These are phyloP conservation scores for Penaeus monodon DNA, from an alignment of 2,888 invertebrate genomes.

Conservation along the genomic window DNA sequence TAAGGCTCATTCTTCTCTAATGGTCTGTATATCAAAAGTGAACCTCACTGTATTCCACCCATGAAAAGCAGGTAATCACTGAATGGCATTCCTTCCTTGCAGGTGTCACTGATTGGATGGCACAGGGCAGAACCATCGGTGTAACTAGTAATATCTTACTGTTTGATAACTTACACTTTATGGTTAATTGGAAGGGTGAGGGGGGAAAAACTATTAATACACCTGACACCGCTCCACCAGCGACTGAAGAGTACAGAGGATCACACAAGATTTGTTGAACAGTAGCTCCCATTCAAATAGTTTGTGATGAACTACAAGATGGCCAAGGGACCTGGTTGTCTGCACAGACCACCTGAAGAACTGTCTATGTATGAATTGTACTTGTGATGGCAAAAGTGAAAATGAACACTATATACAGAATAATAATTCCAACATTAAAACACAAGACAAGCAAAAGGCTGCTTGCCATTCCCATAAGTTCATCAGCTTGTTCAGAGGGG, in stretches of 20 bases:
- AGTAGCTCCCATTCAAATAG: conserved; percentile 23
- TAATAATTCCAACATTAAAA: conserved; percentile 44
- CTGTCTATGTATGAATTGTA: conserved; percentile 43
- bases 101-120: conserved; percentile 34
- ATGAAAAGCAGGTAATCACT: conserved; percentile 23
- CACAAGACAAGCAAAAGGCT: conserved; percentile 35
- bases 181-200: conserved; percentile 32
- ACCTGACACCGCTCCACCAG: conserved; percentile 40
- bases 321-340: conserved; percentile 32
- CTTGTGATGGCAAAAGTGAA: conserved; percentile 46
- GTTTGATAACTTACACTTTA: conserved; percentile 26
- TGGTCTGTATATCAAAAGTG: conserved; percentile 5
- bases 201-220: conserved; percentile 30
- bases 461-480: conserved; percentile 37
- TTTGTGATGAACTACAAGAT: conserved; percentile 39
- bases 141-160: conserved; percentile 25
- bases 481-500: conserved; percentile 39
- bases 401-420: conserved; percentile 52
- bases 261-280: conserved; percentile 37
- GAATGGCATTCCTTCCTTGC: conserved; percentile 27
- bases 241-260: conserved; percentile 29
- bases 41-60: conserved; percentile 21
- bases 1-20: conserved; percentile 13
- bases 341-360: conserved; percentile 35
- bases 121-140: conserved; percentile 19